Base-by-base conservation (phyloP, 2,113 vertebrate genomes). In the Pelvicachromis taeniatus region DNA sequence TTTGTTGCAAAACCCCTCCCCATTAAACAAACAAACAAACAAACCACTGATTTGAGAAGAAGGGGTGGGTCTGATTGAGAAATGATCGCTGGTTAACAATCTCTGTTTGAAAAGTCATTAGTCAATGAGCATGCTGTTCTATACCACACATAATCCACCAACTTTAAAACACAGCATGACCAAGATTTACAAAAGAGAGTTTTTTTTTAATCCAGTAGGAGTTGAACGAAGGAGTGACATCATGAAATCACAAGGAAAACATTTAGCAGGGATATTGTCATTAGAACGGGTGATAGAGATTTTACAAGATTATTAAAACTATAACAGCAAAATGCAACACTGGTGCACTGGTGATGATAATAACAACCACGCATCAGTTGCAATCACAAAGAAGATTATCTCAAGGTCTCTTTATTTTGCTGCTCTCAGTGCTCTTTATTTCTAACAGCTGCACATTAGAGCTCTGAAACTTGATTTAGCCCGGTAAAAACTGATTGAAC, bases 151-250 rank as follows among this genome's bases (percentile, higher is more conserved):
- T 19, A 50, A 50, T 50, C 0, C 16, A 17, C 48, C 17, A n/a
- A 8, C 26, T 52, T 52, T 52, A 21, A 48, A 70, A 29, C 1
- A 45, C 8, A 23, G 63, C 38, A 70, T 26, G 23, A 45, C 40
- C 21, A 70, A 70, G 13, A 45, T 10, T 70, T 45, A 26, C 40
- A 48, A 26, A 70, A 29, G 4, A 17, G 5, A 0, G 2, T 17
- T 26, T 45, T 70, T 70, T 26, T 0, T 8, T 16, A 6, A 65
- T 0, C 21, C 19, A 48, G 9, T 0, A 29, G 14, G 23, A 48
- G 21, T 14, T 26, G 23, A 70, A 65, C 11, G 0, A 40, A 11
- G 0, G 3, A 14, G n/a, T 40, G n/a, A 65, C n/a, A 21, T 40
- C 35, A 65, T 40, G n/a, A 40, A 65, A 38, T 14, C 11, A 0